Percentiles rank a stretch among this genome's conserved stretches.
These are phyloP conservation scores for Synchiropus splendidus DNA, from an alignment of 2,113 vertebrate species.

Conservation along the genomic window DNA sequence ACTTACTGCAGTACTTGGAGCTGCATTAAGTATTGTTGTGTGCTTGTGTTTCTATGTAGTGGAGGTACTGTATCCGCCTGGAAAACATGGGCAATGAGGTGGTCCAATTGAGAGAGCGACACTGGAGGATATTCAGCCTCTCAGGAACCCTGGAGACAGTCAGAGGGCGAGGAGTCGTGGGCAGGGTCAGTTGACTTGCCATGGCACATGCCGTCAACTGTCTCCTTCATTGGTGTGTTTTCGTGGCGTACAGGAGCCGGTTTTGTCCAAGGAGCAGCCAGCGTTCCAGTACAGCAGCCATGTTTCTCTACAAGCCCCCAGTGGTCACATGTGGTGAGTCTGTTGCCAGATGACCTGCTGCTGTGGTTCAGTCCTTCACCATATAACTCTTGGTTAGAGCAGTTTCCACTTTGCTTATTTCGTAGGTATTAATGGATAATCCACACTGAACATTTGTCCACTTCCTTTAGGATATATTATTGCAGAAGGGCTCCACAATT, in stretches of 20 bases:
- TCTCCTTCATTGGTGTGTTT: not conserved
- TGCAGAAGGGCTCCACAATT: no score
- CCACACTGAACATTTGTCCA: no score
- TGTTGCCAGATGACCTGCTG: no score
- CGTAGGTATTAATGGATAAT: no score
- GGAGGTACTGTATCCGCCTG: constrained; percentile 95
- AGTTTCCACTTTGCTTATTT: no score
- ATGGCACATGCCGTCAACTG: not conserved
- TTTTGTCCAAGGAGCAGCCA: constrained; percentile 94
- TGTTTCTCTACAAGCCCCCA: constrained; percentile 92
- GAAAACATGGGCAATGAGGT: constrained; percentile 93
- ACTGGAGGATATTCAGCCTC: constrained; percentile 98
- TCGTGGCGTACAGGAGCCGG: constrained; percentile 75
- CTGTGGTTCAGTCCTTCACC: no score
- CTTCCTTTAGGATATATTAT: no score
- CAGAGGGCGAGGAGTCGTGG: constrained; percentile 87
- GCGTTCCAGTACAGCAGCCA: constrained; percentile 99
- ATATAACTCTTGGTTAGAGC: no score
- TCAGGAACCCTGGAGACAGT: constrained; percentile 95
- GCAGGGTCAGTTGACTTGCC: constrained; percentile 69
- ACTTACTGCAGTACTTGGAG: not conserved
- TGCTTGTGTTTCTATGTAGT: constrained; percentile 56
- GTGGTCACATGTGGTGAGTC: constrained; percentile 96
- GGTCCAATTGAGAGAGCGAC: constrained; percentile 89
- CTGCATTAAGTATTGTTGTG: not conserved